Base-by-base conservation (phyloP, 2,113 vertebrate genomes). In the Rhinichthys klamathensis region DNA sequence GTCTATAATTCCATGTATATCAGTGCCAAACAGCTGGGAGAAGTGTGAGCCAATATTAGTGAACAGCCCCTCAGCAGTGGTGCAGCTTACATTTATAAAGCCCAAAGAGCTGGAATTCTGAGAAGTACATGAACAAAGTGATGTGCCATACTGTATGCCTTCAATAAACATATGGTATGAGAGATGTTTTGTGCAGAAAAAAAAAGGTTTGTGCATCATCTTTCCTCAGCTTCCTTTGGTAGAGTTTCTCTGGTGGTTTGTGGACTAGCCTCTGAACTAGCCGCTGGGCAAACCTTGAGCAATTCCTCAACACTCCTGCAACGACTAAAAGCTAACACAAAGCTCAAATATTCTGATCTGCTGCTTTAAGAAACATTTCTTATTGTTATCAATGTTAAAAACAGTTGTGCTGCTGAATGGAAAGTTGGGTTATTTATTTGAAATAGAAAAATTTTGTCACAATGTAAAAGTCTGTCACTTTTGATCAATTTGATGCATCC, bases 251-350 rank as follows among this genome's bases (percentile, higher is more conserved):
- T 25, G 58, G 51, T n/a, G 7, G 51, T 69, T 60, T 78, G 27
- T 83, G 69, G 84, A 41, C 65, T 81, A 74, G 51, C 51, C 41
- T 41, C 8, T 41, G 41, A 41, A 41, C 67, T 85, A 80, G 78
- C 78, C 79, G 27, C 27, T 58, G 83, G 82, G 82, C 77, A 67
- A 84, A 49, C 83, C 70, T 75, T 74, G 54, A 85, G 77, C 51
- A n/a, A 27, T 73, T 49, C 80, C 63, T 72, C 73, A 27, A 21
- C 32, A 18, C 23, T 60, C 21, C 35, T 23, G 69, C 18, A 72
- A 44, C 38, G 44, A 38, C 61, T 56, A 41, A 79, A 79, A 79
- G 23, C 25, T 60, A 56, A 2, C 15, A 65, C 27, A 58, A 72
- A 79, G 18, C 58, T 63, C 61, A 6, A 27, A 27, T 27, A 27